Percentiles rank a stretch among this genome's conserved stretches.
phyloP scores from a whole-genome alignment of 2,113 vertebrate species.

The Plestiodon gilberti region DNA sequence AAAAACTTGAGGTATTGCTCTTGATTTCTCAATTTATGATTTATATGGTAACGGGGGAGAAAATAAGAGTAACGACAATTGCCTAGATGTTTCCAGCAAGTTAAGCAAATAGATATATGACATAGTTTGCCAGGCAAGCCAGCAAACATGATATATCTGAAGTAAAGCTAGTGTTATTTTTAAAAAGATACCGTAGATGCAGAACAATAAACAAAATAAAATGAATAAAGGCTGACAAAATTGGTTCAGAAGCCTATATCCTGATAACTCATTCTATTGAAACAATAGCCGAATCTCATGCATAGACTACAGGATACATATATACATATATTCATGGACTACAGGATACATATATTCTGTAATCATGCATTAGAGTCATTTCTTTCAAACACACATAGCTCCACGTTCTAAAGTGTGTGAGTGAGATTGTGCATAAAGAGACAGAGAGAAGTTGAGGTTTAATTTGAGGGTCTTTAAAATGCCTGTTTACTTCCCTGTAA shows the following conservation, averaged over 20 bases:
- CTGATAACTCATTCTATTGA: background rate
- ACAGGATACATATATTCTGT: too few species aligned
- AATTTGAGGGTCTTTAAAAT: too few species aligned
- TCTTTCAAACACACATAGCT: background rate
- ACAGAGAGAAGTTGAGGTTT: too few species aligned
- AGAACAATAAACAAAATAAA: background rate
- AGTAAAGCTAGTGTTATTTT: background rate
- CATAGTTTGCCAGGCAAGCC: rapidly evolving
- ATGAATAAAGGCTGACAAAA: background rate
- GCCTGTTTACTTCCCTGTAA: too few species aligned
- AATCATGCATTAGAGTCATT: background rate
- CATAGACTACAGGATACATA: background rate
- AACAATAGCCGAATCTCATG: background rate
- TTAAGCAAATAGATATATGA: background rate
- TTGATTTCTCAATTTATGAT: background rate
- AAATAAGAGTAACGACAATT: background rate
- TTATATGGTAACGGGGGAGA: background rate
- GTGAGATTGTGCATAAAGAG: too few species aligned
- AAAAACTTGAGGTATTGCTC: background rate
- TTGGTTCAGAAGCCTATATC: background rate
- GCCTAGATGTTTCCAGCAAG: background rate
- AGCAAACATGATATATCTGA: rapidly evolving
- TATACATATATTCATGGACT: too few species aligned
- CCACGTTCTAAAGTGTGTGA: too few species aligned
- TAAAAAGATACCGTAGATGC: too few species aligned